Base-by-base conservation (phyloP, 2,888 invertebrate genomes). In the Tineola bisselliella region DNA sequence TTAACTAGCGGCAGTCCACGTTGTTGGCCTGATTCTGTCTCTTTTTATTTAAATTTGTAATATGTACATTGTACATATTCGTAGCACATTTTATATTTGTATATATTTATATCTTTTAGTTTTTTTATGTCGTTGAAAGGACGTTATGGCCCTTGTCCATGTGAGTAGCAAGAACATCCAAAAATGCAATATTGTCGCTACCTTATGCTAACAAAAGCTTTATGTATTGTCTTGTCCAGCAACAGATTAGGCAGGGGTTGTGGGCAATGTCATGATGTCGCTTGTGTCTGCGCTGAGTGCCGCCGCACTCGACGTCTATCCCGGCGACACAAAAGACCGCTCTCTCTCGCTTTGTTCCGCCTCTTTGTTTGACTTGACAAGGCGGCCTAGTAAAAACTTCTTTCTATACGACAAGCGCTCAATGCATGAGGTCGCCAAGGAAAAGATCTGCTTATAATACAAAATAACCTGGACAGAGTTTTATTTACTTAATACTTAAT, bases 321-420 rank as follows among this genome's bases (percentile, higher is more conserved):
- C 57, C 18, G 17, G 11, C 77, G 73, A 70, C 75, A 82, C 81
- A 84, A 84, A 60, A 83, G 78, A 76, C 80, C 70, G 76, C 79
- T 81, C 83, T 84, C 80, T 77, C 79, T 33, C 72, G 77, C 82
- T 81, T 84, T 86, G 84, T 86, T 82, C 79, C 78, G 79, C 77
- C 73, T 81, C 81, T 83, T 86, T 84, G 84, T 86, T 79, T 79
- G 77, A 72, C 73, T 77, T 76, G 76, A 78, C 75, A 75, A 60
- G 48, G 71, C 76, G 76, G 74, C 72, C 69, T 69, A 65, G 66
- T 67, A 69, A 81, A 83, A 82, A 81, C 75, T 73, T 31, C n/a
- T 48, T 73, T 70, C 66, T 73, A 74, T 72, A 70, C 67, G 66
- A 66, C 67, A 68, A 68, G 67, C 66, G 69, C 69, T 48, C 48